Percentiles rank a stretch among this genome's conserved stretches.
phyloP scores from a whole-genome alignment of 2,113 vertebrate genomes.

The Zingel zingel region DNA sequence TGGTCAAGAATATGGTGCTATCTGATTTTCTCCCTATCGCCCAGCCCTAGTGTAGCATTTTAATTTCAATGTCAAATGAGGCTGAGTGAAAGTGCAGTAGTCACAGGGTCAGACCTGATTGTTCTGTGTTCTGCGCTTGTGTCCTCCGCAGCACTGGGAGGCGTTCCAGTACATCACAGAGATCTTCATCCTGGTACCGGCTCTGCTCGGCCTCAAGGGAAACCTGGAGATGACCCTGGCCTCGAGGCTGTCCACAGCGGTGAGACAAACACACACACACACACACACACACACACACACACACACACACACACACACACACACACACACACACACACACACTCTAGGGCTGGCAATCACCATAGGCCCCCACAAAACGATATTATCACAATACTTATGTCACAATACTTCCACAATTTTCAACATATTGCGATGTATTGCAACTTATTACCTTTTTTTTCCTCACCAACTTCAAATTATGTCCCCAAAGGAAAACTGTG shows the following conservation, averaged over 20 bases:
- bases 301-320: slow-evolving; percentile 6
- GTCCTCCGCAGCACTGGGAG: slow-evolving; percentile 91
- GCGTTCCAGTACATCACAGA: slow-evolving; percentile 95
- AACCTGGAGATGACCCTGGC: slow-evolving; percentile 99
- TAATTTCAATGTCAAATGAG: background rate
- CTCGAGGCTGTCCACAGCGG: slow-evolving; percentile 96
- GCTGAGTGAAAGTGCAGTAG: background rate
- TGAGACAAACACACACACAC: slow-evolving; percentile 67
- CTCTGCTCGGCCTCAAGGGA: slow-evolving; percentile 96
- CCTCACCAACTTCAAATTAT: no score
- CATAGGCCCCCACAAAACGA: no score
- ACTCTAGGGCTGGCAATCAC: no score
- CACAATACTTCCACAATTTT: no score
- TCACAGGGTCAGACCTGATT: background rate
- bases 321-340: no score
- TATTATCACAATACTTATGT: no score
- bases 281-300: background rate
- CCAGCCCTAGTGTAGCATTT: background rate
- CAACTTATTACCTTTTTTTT: no score
- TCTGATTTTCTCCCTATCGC: no score
- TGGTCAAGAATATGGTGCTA: no score
- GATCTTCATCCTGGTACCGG: slow-evolving; percentile 98
- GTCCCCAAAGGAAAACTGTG: no score
- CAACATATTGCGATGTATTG: no score
- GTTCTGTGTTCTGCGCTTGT: background rate